A percentile compares a stretch with the other conserved stretches of the same genome.
Conservation (phyloP, 2,797 vertebrate genomes). For the Poecilia picta region DNA sequence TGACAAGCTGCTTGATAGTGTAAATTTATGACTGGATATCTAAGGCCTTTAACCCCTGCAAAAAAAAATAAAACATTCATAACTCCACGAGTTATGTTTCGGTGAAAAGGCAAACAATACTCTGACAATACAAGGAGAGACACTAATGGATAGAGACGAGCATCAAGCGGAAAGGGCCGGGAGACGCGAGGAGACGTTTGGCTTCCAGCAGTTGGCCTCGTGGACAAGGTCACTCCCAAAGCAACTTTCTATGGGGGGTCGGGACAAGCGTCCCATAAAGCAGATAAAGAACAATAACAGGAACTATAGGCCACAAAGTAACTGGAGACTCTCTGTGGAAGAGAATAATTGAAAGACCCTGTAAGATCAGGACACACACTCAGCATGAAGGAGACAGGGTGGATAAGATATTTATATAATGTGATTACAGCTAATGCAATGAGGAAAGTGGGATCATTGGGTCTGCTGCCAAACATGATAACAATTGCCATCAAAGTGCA, state of each 20-base stretch:
- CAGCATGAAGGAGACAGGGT: slow-evolving; percentile 65
- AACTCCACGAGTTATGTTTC: neutral
- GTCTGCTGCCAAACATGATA: slow-evolving; percentile 55
- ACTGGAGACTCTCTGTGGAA: slow-evolving; percentile 82
- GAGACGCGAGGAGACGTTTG: slow-evolving; percentile 64
- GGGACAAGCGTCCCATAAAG: slow-evolving; percentile 83
- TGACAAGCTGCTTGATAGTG: slow-evolving; percentile 4
- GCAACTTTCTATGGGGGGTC: slow-evolving; percentile 75
- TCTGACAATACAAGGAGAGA: slow-evolving; percentile 31
- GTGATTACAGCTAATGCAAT: slow-evolving; percentile 69
- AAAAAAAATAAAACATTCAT: slow-evolving; percentile 11
- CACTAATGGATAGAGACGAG: slow-evolving; percentile 59
- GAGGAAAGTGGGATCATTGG: slow-evolving; percentile 55
- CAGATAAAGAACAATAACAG: slow-evolving; percentile 94
- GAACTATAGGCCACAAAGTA: slow-evolving; percentile 84
- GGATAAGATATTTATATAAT: slow-evolving; percentile 69
- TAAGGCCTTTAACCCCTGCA: slow-evolving; percentile 36
- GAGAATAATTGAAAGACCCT: slow-evolving; percentile 82
- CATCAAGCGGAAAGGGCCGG: slow-evolving; percentile 64
- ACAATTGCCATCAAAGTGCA: slow-evolving; percentile 24
- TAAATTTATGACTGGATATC: slow-evolving; percentile 35
- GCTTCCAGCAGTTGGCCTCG: slow-evolving; percentile 63
- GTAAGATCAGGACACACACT: slow-evolving; percentile 68
- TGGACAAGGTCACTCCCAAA: slow-evolving; percentile 82
- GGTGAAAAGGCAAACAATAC: slow-evolving; percentile 31